These are phyloP conservation scores for Pogoniulus pusillus DNA, from an alignment of 2,797 vertebrate genomes.

Conservation along the genomic window DNA sequence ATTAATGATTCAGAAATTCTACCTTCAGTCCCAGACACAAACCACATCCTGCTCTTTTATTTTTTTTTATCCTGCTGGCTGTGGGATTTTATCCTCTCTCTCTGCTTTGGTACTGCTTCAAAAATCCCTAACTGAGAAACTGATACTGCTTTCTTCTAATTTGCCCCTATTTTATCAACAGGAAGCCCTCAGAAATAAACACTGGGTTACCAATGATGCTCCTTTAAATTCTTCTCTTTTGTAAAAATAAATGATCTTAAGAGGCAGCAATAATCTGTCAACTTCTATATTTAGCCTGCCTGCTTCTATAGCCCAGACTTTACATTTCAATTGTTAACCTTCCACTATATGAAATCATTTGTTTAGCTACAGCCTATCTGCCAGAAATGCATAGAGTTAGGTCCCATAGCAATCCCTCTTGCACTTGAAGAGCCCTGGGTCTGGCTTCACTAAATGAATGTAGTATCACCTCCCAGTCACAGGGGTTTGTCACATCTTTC, in stretches of 20 bases:
- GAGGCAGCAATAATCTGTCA: not conserved
- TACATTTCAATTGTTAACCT: not conserved
- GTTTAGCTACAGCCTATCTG: conserved; percentile 15
- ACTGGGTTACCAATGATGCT: not conserved
- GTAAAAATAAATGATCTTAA: conserved; percentile 25
- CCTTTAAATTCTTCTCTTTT: not conserved
- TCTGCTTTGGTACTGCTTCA: not conserved
- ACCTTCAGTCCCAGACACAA: not conserved
- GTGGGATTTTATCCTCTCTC: not conserved
- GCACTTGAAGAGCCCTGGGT: not conserved
- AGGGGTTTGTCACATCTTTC: not conserved
- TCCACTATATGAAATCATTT: not conserved
- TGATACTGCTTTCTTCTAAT: not conserved
- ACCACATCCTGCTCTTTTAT: not conserved
- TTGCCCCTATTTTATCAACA: conserved; percentile 15
- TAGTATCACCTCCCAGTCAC: not conserved
- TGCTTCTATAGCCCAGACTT: not conserved
- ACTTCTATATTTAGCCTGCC: not conserved
- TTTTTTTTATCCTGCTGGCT: not conserved
- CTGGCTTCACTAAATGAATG: not conserved
- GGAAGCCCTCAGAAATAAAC: conserved; percentile 7
- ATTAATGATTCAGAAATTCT: not conserved
- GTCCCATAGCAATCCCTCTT: not conserved
- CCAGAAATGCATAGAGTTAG: not conserved
- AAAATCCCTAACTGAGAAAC: not conserved